Evolutionary conservation across 2,113 vertebrate genomes (phyloP), one percentile per base, ranked within the genome.

Genomic region (Serilophus lunatus): DNA sequence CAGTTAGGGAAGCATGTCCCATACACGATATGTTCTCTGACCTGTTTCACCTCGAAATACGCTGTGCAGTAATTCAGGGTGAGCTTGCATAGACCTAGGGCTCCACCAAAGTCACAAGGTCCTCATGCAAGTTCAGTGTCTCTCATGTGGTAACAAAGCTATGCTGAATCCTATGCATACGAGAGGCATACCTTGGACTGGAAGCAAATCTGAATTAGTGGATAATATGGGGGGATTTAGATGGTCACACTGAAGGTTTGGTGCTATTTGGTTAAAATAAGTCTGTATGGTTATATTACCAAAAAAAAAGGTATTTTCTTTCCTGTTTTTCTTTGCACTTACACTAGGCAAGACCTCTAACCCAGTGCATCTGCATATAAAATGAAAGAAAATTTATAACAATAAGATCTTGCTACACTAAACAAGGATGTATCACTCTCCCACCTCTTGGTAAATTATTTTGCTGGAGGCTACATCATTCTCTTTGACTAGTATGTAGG

Each of bases 391-490:
- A 92, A 78, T 71, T 92, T 94, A 49, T 76, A 97, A 97, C 96
- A 98, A 97, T 93, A 96, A 94, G 94, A 94, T 97, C 85, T 96
- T 90, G 90, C 94, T 97, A 65, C 95, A 95, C 86, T 92, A 97
- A 96, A 97, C 90, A 95, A 69, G 81, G 81, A 96, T 96, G 94
- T 93, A 93, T 94, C 93, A 96, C 96, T 97, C 98, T 97, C 94
- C 89, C 94, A 93, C 89, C 94, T 96, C 93, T 88, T 51, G 33
- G 95, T 92, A 97, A 98, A 98, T 98, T 98, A 95, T 97, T 98
- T 98, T 97, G 98, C 98, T 97, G 96, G 95, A 98, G 98, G 98
- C 98, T 98, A 98, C 97, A 98, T 98, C 97, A 98, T 98, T 98
- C 95, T 94, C 93, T 85, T 83, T 42, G 79, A 95, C 90, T 22